Base-by-base conservation (phyloP, 2,888 invertebrate genomes). In the Melinopterus prodromus region DNA sequence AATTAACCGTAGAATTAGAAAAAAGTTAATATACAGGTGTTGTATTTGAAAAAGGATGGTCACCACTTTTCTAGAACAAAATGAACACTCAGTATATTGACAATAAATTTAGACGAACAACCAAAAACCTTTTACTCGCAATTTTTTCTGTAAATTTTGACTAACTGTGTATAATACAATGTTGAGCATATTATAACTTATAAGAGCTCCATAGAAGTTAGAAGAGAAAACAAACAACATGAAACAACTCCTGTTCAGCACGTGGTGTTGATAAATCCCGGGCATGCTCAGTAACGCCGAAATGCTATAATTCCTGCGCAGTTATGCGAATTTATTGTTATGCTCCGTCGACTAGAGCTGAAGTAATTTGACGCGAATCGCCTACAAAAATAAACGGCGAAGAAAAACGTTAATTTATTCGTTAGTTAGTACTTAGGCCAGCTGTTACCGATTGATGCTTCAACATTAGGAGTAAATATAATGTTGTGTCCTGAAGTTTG, bases 401-500 rank as follows among this genome's bases (percentile, higher is more conserved):
- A 9, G 9, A 16, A 37, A 71, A 37, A 72, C 71, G 36, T 36
- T 38, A 26, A 2, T 26, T 26, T 26, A 26, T 26, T 26, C 26
- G 26, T 77, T 53, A 16, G 15, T 16, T 53, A 53, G 53, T 53
- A 53, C 53, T 53, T 53, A 53, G 53, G 53, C 53, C 53, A 53
- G 12, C 12, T 53, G 53, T 53, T 53, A 53, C 9, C 53, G 53
- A 53, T 53, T 53, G 53, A 53, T 53, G 53, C 53, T 53, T 53
- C 53, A 53, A 53, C 12, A 53, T 53, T 9, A 53, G 53, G 53
- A 4, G 74, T 36, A 77, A 85, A 82, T 86, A 86, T 85, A 87
- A 93, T 92, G 92, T 89, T 92, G 86, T 90, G 90, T 87, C 92
- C 92, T 81, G 91, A 92, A 88, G 90, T 91, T 82, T 92, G 90